Evolutionary conservation across 2,113 vertebrate species (phyloP), one percentile per base, ranked within the genome.

Genomic region (Nothobranchius kuhntae): DNA sequence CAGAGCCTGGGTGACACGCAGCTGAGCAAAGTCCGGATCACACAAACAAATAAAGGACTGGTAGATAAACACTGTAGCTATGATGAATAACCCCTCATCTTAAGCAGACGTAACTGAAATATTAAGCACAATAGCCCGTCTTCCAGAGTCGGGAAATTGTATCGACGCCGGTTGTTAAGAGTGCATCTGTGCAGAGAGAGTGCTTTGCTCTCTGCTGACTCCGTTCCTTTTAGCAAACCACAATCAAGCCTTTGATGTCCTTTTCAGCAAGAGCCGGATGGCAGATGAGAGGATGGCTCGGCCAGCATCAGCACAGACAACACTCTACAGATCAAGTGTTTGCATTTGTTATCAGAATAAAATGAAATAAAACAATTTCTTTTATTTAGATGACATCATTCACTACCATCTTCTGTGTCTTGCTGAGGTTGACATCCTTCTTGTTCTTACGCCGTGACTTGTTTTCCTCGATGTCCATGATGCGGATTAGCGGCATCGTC

Each of bases 391-490:
- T 2, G 6, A 51, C n/a, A 21, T 1, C 15, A 55, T 2, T n/a
- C 8, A 55, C 80, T 73, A 98, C 98, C 96, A 99, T 99, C 84
- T 99, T 99, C 84, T 99, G 89, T 0, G 97, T 99, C 92, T 99
- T 99, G 95, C 97, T 99, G 50, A 99, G 95, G 61, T 95, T 99
- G 70, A 99, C 82, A 0, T 98, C 96, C 85, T 99, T 98, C 90
- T 93, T 96, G 91, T 52, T 97, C 75, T 93, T 93, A 61, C 94
- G 94, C 21, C 94, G 92, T 0, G 93, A 93, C 59, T 94, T 94
- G 86, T 94, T 94, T 0, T 98, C 96, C 85, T 98, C 96, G 0
- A 98, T 97, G 87, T 99, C 98, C 88, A 98, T 92, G 17, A 98
- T 89, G 68, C 96, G 93, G 83, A 97, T 98, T 60, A 99, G 96